Base-by-base conservation (phyloP, 2,797 vertebrate species). In the Sebastes vulpes region DNA sequence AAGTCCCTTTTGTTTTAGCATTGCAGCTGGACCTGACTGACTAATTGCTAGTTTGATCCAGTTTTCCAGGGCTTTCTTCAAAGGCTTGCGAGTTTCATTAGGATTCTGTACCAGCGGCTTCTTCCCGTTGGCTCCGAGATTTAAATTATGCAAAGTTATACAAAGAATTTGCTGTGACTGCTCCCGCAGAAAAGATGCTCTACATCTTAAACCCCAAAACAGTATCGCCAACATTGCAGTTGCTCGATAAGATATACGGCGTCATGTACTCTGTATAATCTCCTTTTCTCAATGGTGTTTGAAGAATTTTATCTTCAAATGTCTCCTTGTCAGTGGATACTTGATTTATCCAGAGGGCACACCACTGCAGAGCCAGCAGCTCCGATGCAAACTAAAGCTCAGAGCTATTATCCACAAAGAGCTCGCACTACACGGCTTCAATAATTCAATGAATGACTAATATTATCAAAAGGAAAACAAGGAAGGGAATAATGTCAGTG, bases 101-200 rank as follows among this genome's bases (percentile, higher is more conserved):
- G 90, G 89, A 95, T 94, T 94, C 93, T 81, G 79, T 78, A 87
- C 92, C 87, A 93, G 86, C 76, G 70, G 90, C 86, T 81, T 85
- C 91, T 92, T 90, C 87, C 89, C 89, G 92, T 92, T 86, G 90
- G 88, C 88, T 94, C 84, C 4, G 54, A 88, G 86, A 93, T 94
- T 90, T 94, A 94, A 95, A 95, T 94, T 94, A 96, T 95, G 94
- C 94, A 96, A 94, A 95, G 89, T 94, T 93, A 94, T 94, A 94
- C 91, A 87, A 92, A 90, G 87, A 92, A 93, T 89, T 89, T 85
- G 83, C 91, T 91, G 90, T 89, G 92, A 88, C 87, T 94, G 81
- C 88, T 85, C 67, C 83, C 9, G 58, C 86, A 81, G 65, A 82
- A 86, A 85, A 86, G 81, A 94, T 89, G 85, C 86, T 92, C 87